These are phyloP conservation scores for Cancer borealis DNA, from an alignment of 2,888 invertebrate species.

Conservation along the genomic window DNA sequence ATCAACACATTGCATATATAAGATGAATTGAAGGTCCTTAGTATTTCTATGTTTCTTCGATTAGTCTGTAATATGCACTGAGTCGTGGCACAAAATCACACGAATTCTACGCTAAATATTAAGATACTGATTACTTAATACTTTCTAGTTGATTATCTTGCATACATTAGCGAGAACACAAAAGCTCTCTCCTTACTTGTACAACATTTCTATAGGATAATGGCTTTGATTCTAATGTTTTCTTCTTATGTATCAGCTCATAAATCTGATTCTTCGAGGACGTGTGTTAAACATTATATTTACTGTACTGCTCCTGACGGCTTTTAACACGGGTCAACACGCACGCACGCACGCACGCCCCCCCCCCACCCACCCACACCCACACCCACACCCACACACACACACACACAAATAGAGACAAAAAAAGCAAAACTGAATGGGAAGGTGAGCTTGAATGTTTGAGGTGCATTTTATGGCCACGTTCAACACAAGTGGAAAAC, in stretches of 20 bases:
- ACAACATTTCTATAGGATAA: neutral
- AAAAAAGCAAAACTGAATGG: constrained; percentile 30
- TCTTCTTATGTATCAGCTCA: neutral
- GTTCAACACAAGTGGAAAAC: constrained; percentile 43
- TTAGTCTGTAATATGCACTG: neutral
- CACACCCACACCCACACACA: constrained; percentile 5
- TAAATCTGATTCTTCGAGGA: neutral
- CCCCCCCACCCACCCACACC: neutral
- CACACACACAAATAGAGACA: neutral
- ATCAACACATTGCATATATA: neutral
- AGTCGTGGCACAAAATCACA: neutral
- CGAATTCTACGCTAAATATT: neutral
- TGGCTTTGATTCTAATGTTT: neutral
- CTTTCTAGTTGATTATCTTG: neutral
- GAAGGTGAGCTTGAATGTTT: constrained; percentile 41
- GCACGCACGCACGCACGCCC: neutral
- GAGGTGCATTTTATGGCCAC: constrained; percentile 26
- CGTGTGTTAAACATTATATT: neutral
- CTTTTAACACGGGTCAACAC: neutral
- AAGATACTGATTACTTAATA: neutral
- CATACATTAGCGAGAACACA: neutral
- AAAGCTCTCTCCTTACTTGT: neutral
- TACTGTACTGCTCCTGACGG: neutral
- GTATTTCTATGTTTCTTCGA: neutral
- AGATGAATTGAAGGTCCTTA: neutral